phyloP scores from a whole-genome alignment of 2,113 vertebrate species.

The Apteryx mantelli region DNA sequence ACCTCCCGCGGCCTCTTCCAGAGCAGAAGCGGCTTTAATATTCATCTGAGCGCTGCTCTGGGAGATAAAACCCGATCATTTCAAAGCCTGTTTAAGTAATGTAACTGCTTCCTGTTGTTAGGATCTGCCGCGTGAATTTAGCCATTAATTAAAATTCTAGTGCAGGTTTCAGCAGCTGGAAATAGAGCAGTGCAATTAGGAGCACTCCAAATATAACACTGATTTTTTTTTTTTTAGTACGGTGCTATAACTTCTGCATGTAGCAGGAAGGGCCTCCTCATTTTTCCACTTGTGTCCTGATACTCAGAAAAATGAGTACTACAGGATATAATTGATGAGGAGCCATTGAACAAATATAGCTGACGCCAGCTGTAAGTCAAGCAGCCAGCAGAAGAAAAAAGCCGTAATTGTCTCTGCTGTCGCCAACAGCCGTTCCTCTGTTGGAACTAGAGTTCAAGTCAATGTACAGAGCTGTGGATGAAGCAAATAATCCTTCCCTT shows the following conservation, averaged over 20 bases:
- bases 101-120: constrained; percentile 46
- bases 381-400: not conserved
- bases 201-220: constrained; percentile 55
- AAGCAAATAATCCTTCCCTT: not conserved
- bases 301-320: not conserved
- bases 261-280: not conserved
- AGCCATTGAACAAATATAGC: not conserved
- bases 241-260: not conserved
- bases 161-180: constrained; percentile 44
- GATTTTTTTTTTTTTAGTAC: not conserved
- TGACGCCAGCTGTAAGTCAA: not conserved
- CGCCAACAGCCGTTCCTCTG: fast-evolving
- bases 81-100: constrained; percentile 52
- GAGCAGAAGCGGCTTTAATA: constrained; percentile 36
- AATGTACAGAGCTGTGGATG: not conserved
- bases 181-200: constrained; percentile 71
- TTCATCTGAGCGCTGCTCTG: not conserved
- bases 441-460: not conserved
- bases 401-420: not conserved
- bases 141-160: constrained; percentile 71
- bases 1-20: not conserved
- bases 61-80: constrained; percentile 34
- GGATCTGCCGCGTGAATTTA: constrained; percentile 40
- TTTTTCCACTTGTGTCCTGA: not conserved
- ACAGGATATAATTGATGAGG: not conserved